Conservation (phyloP, 2,113 vertebrate genomes). For the Hoplias malabaricus region DNA sequence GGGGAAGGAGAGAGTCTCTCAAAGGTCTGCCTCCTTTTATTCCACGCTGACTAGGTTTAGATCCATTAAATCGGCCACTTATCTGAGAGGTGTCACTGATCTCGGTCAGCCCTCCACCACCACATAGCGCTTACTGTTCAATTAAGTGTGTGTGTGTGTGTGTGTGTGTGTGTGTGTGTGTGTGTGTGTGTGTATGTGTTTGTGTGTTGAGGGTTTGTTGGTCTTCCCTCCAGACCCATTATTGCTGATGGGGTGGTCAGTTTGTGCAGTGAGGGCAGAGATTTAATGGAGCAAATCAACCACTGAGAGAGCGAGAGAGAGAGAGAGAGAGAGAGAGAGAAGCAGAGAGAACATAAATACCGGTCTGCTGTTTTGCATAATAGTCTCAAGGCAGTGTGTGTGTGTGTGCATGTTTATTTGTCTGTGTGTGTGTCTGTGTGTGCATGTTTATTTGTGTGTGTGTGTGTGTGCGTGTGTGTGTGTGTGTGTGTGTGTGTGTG, state of each 20-base stretch:
- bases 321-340: neutral
- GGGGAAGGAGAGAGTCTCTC: neutral
- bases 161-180: neutral
- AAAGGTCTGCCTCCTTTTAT: neutral
- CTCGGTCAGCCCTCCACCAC: slow-evolving; percentile 22
- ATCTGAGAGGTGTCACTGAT: slow-evolving; percentile 56
- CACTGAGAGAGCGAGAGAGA: slow-evolving; percentile 13
- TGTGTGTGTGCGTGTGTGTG: no score
- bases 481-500: slow-evolving; percentile 7
- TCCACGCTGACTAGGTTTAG: neutral
- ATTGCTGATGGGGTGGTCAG: slow-evolving; percentile 35
- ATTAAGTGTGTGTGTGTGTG: slow-evolving; percentile 39
- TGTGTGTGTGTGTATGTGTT: neutral
- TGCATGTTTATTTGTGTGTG: no score
- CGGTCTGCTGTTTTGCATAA: slow-evolving; percentile 33
- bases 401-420: slow-evolving; percentile 38
- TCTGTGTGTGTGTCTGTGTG: slow-evolving; percentile 4
- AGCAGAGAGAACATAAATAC: neutral
- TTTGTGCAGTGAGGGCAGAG: neutral
- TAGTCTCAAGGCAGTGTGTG: neutral
- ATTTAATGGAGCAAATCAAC: neutral
- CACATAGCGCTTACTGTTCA: slow-evolving; percentile 53
- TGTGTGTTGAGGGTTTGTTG: neutral
- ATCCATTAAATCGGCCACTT: slow-evolving; percentile 30
- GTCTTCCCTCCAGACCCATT: slow-evolving; percentile 38